A percentile compares a stretch with the other conserved stretches of the same genome.
These are phyloP conservation scores for Hepsetus odoe DNA, from an alignment of 2,113 vertebrate genomes.

Conservation along the genomic window DNA sequence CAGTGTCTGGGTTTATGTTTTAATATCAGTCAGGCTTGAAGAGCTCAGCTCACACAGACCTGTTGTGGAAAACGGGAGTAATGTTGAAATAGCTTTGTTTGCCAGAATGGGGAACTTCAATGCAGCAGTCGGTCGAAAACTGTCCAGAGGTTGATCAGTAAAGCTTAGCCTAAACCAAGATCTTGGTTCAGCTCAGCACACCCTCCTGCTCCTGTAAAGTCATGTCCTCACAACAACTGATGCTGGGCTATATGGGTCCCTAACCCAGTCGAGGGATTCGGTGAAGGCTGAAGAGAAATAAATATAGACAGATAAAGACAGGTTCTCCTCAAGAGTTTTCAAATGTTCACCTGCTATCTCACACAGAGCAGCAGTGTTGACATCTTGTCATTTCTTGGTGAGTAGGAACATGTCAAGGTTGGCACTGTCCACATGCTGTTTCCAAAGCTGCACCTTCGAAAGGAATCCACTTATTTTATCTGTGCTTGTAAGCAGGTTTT, in stretches of 20 bases:
- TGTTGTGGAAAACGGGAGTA: constrained; percentile 6
- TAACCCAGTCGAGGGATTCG: constrained; percentile 55
- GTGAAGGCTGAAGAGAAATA: too few species aligned
- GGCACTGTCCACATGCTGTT: constrained; percentile 38
- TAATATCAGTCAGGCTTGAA: constrained; percentile 20
- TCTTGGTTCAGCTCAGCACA: constrained; percentile 43
- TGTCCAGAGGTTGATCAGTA: constrained; percentile 20
- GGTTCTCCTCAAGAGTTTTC: too few species aligned
- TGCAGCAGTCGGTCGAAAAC: constrained; percentile 19
- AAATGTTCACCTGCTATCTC: too few species aligned
- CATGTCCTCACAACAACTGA: constrained; percentile 32
- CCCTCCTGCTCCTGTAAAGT: constrained; percentile 53
- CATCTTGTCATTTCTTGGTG: too few species aligned
- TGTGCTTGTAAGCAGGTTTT: too few species aligned
- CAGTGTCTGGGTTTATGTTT: constrained; percentile 34
- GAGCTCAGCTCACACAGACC: neutral
- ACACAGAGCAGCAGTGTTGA: too few species aligned
- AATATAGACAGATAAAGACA: too few species aligned
- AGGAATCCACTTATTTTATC: constrained; percentile 53
- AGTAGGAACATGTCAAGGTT: too few species aligned
- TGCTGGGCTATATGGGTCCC: constrained; percentile 37
- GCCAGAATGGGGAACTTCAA: constrained; percentile 10
- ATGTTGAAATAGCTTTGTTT: constrained; percentile 5
- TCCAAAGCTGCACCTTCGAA: constrained; percentile 47
- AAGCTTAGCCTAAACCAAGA: constrained; percentile 9